phyloP scores from a whole-genome alignment of 2,797 vertebrate genomes.

The Pipistrellus pygmaeus region DNA sequence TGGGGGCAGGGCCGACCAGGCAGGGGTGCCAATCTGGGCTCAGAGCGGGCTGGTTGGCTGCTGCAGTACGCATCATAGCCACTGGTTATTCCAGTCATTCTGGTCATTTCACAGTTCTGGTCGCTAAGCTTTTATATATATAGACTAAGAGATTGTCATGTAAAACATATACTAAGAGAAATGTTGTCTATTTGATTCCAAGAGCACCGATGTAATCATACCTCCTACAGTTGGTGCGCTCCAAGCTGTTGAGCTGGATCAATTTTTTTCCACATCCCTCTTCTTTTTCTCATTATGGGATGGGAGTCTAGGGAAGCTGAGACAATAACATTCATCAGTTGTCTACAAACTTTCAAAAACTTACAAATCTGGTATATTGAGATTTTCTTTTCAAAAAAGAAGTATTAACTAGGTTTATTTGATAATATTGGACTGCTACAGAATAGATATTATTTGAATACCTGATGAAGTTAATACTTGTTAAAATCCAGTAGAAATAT shows the following conservation, averaged over 20 bases:
- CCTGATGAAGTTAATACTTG: background rate
- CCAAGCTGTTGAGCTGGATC: background rate
- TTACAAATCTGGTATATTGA: constrained; percentile 12
- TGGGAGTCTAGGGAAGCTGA: background rate
- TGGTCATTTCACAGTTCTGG: too few species aligned
- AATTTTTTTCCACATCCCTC: background rate
- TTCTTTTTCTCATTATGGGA: constrained; percentile 4
- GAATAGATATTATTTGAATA: background rate
- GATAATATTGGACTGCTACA: background rate
- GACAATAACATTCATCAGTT: background rate
- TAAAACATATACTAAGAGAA: background rate
- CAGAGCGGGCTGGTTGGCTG: too few species aligned
- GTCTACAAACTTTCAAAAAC: background rate
- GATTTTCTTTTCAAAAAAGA: constrained; percentile 15
- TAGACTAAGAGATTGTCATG: background rate
- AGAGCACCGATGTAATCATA: background rate
- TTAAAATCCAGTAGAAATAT: background rate
- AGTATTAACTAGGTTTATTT: background rate
- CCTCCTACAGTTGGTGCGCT: background rate
- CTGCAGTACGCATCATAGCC: too few species aligned
- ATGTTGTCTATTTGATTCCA: background rate
- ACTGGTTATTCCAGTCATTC: too few species aligned
- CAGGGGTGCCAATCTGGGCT: too few species aligned
- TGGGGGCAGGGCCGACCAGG: too few species aligned
- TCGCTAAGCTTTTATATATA: too few species aligned